Conservation (phyloP, 2,888 invertebrate species). For the Clanis bilineata region DNA sequence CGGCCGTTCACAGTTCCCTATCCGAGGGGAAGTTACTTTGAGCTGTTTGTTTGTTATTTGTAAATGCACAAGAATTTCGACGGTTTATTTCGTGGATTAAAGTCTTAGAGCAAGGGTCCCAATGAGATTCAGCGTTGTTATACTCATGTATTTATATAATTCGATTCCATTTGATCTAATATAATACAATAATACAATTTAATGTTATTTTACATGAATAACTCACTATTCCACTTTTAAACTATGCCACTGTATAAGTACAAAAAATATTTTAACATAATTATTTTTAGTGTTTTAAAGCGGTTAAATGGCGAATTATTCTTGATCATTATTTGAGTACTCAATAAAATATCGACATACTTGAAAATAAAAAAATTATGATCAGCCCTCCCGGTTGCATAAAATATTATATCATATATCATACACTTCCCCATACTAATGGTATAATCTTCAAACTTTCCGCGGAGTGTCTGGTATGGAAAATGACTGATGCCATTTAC, state of each 20-base stretch:
- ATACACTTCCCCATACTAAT: not conserved
- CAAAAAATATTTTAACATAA: no score
- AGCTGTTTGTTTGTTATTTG: slow-evolving; percentile 50
- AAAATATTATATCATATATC: not conserved
- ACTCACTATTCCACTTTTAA: no score
- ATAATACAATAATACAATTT: no score
- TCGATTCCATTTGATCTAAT: no score
- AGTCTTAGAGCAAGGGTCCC: slow-evolving; percentile 24
- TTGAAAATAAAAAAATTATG: no score
- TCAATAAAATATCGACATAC: no score
- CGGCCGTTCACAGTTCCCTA: slow-evolving; percentile 56
- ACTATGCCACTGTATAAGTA: no score
- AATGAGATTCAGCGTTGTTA: slow-evolving; percentile 24
- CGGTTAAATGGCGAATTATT: not conserved
- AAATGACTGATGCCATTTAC: not conserved
- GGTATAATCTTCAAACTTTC: not conserved
- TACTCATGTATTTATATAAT: no score
- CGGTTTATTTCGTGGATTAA: slow-evolving; percentile 35
- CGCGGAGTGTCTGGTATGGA: not conserved
- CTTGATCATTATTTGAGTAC: no score
- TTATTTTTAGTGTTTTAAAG: no score
- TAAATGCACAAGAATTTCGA: slow-evolving; percentile 41
- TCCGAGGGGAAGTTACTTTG: slow-evolving; percentile 50
- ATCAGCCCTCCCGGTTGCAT: not conserved
- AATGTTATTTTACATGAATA: no score